Evolutionary conservation across 2,797 vertebrate genomes (phyloP).

Genomic region (Epinephelus coioides): DNA sequence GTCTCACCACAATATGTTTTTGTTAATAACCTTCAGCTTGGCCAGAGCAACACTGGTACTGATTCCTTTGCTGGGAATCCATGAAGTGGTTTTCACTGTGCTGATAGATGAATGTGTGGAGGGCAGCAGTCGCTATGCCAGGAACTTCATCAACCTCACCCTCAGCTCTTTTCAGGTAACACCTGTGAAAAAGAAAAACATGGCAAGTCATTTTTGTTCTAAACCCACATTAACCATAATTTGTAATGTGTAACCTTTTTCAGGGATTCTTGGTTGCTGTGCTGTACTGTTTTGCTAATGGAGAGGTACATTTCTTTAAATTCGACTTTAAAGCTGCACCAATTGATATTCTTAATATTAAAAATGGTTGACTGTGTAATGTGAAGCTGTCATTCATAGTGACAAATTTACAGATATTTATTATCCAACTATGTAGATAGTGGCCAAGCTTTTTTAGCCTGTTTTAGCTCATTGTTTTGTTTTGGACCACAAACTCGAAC

Average conservation of each 20-base stretch:
- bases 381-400: background rate
- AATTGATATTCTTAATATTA: background rate
- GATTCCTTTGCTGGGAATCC: constrained; percentile 94
- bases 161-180: constrained; percentile 94
- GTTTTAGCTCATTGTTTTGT: constrained; percentile 1
- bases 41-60: constrained; percentile 94
- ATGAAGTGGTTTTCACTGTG: constrained; percentile 93
- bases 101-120: constrained; percentile 91
- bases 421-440: background rate
- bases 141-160: constrained; percentile 92
- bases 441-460: too few species aligned
- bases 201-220: background rate
- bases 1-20: background rate
- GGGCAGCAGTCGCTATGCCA: constrained; percentile 86
- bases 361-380: background rate
- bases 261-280: constrained; percentile 95
- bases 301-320: constrained; percentile 89
- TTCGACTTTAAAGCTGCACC: background rate
- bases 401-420: background rate
- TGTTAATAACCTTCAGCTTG: constrained; percentile 83
- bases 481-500: background rate
- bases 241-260: constrained; percentile 7
- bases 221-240: constrained; percentile 5
- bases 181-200: background rate
- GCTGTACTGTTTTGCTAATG: constrained; percentile 96